Base-by-base conservation (phyloP, 2,888 invertebrate genomes). In the Panopea generosa region DNA sequence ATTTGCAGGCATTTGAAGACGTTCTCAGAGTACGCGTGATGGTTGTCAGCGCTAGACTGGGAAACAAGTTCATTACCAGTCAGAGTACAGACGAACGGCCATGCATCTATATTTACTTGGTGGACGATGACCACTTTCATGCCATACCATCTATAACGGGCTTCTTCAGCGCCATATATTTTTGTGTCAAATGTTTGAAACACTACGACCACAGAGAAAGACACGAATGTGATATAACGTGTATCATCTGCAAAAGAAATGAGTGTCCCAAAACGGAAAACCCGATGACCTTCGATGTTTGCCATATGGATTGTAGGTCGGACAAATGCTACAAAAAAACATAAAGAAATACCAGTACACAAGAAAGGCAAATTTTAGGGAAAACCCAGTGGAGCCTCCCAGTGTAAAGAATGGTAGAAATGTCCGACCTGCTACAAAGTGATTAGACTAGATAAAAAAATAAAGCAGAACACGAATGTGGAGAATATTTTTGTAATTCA, bases 31-130 rank as follows among this genome's bases (percentile, higher is more conserved):
- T 66, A 7, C 69, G 70, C 43, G 60, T 75, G 57, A 75, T 75
- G 60, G 75, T 75, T 55, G 56, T 75, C 53, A 75, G 75, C 47
- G 70, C 76, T n/a, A 66, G 50, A 43, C 66, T 75, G 38, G 70
- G 65, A 11, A 75, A 75, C 33, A 69, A 69, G 29, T 75, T 75
- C 18, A 56, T 69, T 18, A 70, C 75, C n/a, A 70, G 52, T 52
- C 57, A 61, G 1, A 67, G 53, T 45, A 55, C 52, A 11, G 63
- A 57, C 56, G 27, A 70, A 38, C 43, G 61, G 20, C 71, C 67
- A 14, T 56, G 63, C 43, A 62, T 76, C 1, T 71, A 71, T 53
- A 45, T 76, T 2, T 76, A 76, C 20, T 59, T 76, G 22, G 67
- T 72, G 40, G 72, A 67, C 20, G 67, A 68, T 33, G 43, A 67